Base-by-base conservation (phyloP, 1,140 invertebrate genomes). In the Eumaeus atala region DNA sequence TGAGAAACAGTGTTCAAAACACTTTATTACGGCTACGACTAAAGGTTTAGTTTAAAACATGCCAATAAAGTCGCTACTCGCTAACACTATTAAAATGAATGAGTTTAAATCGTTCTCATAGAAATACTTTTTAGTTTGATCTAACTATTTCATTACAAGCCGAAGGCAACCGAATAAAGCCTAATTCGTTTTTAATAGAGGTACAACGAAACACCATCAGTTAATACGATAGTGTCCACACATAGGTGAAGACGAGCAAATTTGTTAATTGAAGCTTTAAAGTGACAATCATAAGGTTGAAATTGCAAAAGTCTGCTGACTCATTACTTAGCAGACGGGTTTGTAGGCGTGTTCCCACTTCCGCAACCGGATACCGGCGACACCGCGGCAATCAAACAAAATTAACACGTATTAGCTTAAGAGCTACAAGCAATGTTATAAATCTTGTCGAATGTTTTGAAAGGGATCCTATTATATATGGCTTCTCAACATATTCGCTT, bases 321-420 rank as follows among this genome's bases (percentile, higher is more conserved):
- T 82, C 75, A 84, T 87, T 87, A 87, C 81, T 87, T 84, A 87
- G 74, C 62, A 64, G 49, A 64, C 56, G 61, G 62, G 64, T 66
- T 51, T 64, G 74, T 68, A 74, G 78, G 81, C 70, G 83, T 77
- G 74, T 67, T 70, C 66, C 67, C 68, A 62, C 70, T 77, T 80
- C 79, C 81, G 69, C 61, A 74, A 79, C 73, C 75, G 78, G 77
- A 86, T 78, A 77, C 76, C 61, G 9, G 38, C 14, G 40, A 54
- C 38, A 11, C 10, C 51, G 10, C 28, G 21, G 62, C 50, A 58
- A 64, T 67, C 74, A 76, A 83, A 84, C 77, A 77, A 81, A 79
- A 83, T 80, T 80, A 76, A 73, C 72, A 35, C 40, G 40, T 53
- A 11, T 14, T 34, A 53, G 34, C 33, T 53, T 47, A 34, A 44